These are phyloP conservation scores for Ctenosaura bakeri DNA, from an alignment of 2,797 vertebrate genomes.

Conservation along the genomic window DNA sequence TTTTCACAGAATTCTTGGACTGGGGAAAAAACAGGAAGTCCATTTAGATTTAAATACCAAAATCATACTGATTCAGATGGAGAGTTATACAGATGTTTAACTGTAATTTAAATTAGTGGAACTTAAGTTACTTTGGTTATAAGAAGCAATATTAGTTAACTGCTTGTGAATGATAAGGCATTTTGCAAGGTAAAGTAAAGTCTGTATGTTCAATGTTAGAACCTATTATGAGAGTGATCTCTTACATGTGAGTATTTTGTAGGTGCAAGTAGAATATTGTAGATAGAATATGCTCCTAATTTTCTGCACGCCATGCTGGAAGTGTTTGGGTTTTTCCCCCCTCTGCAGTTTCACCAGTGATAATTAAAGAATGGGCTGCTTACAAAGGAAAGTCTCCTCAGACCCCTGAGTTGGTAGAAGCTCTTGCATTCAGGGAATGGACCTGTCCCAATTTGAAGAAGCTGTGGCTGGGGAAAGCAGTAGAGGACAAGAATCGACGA, in stretches of 20 bases:
- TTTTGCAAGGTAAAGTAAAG: neutral
- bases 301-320: neutral
- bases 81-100: neutral
- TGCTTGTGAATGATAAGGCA: neutral
- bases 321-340: slow-evolving; percentile 31
- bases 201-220: neutral
- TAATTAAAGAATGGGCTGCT: slow-evolving; percentile 96
- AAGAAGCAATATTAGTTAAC: neutral
- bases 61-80: neutral
- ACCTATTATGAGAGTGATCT: neutral
- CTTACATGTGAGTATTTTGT: neutral
- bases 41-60: neutral
- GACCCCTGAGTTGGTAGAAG: slow-evolving; percentile 95
- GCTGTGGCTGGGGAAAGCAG: slow-evolving; percentile 94
- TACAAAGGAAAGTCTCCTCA: slow-evolving; percentile 97
- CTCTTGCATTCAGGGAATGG: slow-evolving; percentile 95
- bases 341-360: slow-evolving; percentile 87
- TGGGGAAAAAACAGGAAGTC: neutral
- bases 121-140: neutral
- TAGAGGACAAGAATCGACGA: slow-evolving; percentile 95
- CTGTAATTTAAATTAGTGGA: neutral
- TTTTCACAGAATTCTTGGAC: neutral
- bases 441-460: slow-evolving; percentile 96
- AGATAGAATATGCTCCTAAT: neutral
- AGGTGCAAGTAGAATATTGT: neutral